Evolutionary conservation across 2,888 invertebrate genomes (phyloP).

Genomic region (Dyspetes luteomarginatus): DNA sequence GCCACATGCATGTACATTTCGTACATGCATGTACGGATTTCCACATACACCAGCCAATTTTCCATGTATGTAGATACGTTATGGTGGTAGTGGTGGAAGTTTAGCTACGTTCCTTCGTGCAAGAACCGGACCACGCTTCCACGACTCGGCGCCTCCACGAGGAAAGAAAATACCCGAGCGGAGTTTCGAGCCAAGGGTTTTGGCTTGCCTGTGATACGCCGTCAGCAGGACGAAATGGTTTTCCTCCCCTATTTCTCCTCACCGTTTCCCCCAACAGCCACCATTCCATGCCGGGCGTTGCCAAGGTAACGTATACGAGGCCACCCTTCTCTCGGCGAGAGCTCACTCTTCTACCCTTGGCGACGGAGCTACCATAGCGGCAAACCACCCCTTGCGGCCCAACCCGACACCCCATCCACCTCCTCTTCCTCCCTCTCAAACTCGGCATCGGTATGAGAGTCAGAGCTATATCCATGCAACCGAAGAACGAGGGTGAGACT

Average conservation of each 20-base stretch:
- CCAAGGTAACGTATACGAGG: constrained; percentile 80
- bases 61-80: no score
- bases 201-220: constrained; percentile 76
- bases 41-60: constrained; percentile 52
- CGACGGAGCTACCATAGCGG: constrained; percentile 67
- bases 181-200: constrained; percentile 74
- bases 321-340: constrained; percentile 78
- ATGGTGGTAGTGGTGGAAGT: constrained; percentile 30
- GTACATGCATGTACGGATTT: constrained; percentile 35
- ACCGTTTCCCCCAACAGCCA: constrained; percentile 67
- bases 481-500: constrained; percentile 31
- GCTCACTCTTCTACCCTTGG: constrained; percentile 65
- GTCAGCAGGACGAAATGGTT: constrained; percentile 82
- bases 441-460: no score
- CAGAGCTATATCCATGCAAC: constrained; percentile 2
- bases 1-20: background rate
- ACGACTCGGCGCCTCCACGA: constrained; percentile 47
- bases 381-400: constrained; percentile 71
- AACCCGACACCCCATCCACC: constrained; percentile 67
- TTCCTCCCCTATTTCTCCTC: constrained; percentile 78
- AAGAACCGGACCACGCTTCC: constrained; percentile 57
- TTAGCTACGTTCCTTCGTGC: constrained; percentile 53
- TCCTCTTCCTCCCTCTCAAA: no score
- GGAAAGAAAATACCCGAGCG: constrained; percentile 60
- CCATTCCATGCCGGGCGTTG: constrained; percentile 66